Evolutionary conservation across 2,113 vertebrate species (phyloP), one percentile per base, ranked within the genome.

Genomic region (Pampusana beccarii): DNA sequence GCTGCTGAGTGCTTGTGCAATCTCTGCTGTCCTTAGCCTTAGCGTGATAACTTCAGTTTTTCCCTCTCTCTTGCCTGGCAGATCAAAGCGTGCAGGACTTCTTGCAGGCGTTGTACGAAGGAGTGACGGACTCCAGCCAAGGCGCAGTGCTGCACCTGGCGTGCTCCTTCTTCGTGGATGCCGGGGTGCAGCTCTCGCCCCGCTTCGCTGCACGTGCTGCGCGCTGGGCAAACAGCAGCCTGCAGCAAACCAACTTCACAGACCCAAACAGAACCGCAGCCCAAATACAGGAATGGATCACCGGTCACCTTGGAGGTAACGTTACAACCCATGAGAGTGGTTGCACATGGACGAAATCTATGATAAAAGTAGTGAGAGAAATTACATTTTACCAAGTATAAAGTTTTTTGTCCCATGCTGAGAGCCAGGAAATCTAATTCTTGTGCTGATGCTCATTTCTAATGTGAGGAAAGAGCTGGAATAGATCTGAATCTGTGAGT

Each of bases 161-260:
- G 11, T 99, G 98, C 72, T 97, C 98, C 19, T 91, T 99, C 9
- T 98, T 98, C 3, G 77, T 99, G 78, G 98, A 98, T 0, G 58
- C 70, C 0, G 94, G 98, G 0, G 97, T 97, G 4, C 96, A 95
- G 12, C 97, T 99, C 25, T 98, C 95, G 0, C 92, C 98, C 2
- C 72, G 28, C 61, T 99, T 99, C 2, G 58, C 97, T 4, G 97
- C 98, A 25, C 93, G 69, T 2, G 96, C 97, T 6, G 93, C 88
- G 0, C 74, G 5, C 72, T 99, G 99, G 99, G 97, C 97, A 94
- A 98, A 99, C 96, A 97, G 97, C 96, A 98, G 97, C 83, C 94
- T 99, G 81, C 95, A 98, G 83, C 97, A 94, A 44, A 95, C 92
- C 75, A 98, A 98, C 97, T 96, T 98, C 94, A 98, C 97, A 8